phyloP scores from a whole-genome alignment of 2,797 vertebrate species.

The Sebastes alutus region DNA sequence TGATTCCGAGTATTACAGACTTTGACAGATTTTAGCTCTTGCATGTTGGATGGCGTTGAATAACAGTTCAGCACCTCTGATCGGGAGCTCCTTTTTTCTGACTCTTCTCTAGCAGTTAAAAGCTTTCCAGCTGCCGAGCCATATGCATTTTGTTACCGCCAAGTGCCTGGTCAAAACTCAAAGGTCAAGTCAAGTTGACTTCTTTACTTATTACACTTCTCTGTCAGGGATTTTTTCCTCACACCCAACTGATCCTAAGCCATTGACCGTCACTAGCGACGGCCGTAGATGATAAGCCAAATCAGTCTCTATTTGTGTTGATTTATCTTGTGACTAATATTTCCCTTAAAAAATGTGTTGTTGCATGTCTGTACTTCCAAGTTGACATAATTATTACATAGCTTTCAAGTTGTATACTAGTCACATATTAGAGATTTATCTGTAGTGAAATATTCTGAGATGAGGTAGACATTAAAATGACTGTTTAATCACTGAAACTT shows the following conservation, averaged over 20 bases:
- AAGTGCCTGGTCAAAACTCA: conserved; percentile 75
- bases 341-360: neutral
- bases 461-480: conserved; percentile 55
- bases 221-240: conserved; percentile 43
- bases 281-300: conserved; percentile 45
- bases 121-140: conserved; percentile 31
- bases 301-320: conserved; percentile 7
- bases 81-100: neutral
- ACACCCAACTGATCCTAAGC: conserved; percentile 31
- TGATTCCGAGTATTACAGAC: neutral
- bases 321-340: conserved; percentile 22
- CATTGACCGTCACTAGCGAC: conserved; percentile 4
- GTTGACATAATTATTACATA: conserved; percentile 6
- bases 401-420: conserved; percentile 15
- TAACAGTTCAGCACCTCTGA: neutral
- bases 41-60: neutral
- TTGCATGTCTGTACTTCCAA: conserved; percentile 48
- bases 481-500: neutral
- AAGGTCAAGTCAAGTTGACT: neutral
- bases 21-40: neutral
- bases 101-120: conserved; percentile 18
- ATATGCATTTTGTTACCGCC: conserved; percentile 48
- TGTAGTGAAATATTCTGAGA: conserved; percentile 27
- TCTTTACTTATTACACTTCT: conserved; percentile 1
- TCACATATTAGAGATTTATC: conserved; percentile 31